phyloP scores from a whole-genome alignment of 2,888 invertebrate species.

The Eupeodes latifasciatus region DNA sequence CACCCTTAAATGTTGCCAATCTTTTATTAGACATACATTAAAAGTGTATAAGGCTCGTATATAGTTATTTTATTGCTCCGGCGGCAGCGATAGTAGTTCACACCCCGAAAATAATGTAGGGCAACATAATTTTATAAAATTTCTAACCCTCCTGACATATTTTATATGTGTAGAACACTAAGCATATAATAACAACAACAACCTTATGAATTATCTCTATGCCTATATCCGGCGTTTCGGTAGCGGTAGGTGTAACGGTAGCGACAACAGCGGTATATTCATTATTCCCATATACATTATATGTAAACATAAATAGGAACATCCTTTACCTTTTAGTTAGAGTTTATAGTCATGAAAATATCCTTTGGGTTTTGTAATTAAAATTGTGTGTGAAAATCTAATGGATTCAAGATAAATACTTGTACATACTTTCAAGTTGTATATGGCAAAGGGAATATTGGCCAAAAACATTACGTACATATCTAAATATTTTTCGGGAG shows the following conservation, averaged over 20 bases:
- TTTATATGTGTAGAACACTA: conserved; percentile 24
- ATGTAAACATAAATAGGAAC: conserved; percentile 48
- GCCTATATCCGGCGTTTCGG: neutral
- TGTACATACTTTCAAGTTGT: neutral
- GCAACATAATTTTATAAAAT: conserved; percentile 54
- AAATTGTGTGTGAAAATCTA: conserved; percentile 28
- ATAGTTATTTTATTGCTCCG: conserved; percentile 1
- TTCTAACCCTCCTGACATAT: neutral
- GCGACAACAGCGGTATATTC: conserved; percentile 23
- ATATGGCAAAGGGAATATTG: neutral
- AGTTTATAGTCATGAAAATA: neutral
- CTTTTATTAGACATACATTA: conserved; percentile 34
- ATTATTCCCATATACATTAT: conserved; percentile 63
- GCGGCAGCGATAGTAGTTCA: conserved; percentile 46
- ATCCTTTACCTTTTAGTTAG: conserved; percentile 36
- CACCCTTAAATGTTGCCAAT: conserved; percentile 25
- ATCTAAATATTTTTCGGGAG: neutral
- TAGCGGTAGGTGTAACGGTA: too few relatives aligned
- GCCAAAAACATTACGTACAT: neutral
- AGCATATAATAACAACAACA: conserved; percentile 49
- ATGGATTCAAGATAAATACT: conserved; percentile 13
- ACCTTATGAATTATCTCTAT: conserved; percentile 62
- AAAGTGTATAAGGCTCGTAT: conserved; percentile 3
- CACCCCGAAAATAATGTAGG: conserved; percentile 54
- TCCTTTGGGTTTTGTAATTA: conserved; percentile 34